A percentile compares a stretch with the other conserved stretches of the same genome.
Conservation (phyloP, 2,888 invertebrate species). For the Electrophaes corylata region DNA sequence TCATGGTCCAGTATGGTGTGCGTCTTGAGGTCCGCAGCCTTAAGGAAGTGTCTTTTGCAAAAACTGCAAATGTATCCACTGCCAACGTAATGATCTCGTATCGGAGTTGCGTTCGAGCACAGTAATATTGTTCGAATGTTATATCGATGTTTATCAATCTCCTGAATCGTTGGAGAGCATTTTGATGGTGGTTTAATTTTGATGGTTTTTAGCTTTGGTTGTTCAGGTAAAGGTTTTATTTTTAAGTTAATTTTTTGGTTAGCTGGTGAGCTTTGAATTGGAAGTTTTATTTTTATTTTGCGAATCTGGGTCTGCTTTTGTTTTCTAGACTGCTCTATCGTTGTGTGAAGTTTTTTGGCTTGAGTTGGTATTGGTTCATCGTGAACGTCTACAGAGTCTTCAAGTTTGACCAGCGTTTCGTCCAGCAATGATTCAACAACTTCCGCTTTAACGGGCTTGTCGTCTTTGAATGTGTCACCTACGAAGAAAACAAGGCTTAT, state of each 20-base stretch:
- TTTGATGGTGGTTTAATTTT: not conserved
- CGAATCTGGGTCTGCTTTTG: not conserved
- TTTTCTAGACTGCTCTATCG: conserved; percentile 16
- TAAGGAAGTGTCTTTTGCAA: conserved; percentile 49
- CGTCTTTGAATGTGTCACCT: conserved; percentile 20
- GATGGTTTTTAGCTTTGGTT: not conserved
- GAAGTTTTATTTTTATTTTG: conserved; percentile 4
- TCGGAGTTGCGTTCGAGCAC: conserved; percentile 55
- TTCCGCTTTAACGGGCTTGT: conserved; percentile 21
- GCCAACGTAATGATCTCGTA: conserved; percentile 42
- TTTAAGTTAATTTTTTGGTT: conserved; percentile 2
- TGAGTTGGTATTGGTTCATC: not conserved
- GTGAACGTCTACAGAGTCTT: not conserved
- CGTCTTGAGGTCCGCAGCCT: conserved; percentile 54
- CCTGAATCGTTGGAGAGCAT: not conserved
- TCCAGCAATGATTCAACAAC: conserved; percentile 4
- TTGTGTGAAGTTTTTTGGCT: conserved; percentile 22
- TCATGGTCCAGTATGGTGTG: conserved; percentile 48
- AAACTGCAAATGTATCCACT: conserved; percentile 59
- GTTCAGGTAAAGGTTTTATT: conserved; percentile 6
- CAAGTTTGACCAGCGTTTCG: conserved; percentile 19
- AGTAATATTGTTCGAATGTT: conserved; percentile 46
- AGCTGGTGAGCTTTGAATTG: not conserved
- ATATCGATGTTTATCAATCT: conserved; percentile 30
- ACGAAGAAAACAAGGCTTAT: conserved; percentile 25